These are phyloP conservation scores for Cataglyphis rosenhaueri DNA, from an alignment of 2,888 invertebrate species.

Conservation along the genomic window DNA sequence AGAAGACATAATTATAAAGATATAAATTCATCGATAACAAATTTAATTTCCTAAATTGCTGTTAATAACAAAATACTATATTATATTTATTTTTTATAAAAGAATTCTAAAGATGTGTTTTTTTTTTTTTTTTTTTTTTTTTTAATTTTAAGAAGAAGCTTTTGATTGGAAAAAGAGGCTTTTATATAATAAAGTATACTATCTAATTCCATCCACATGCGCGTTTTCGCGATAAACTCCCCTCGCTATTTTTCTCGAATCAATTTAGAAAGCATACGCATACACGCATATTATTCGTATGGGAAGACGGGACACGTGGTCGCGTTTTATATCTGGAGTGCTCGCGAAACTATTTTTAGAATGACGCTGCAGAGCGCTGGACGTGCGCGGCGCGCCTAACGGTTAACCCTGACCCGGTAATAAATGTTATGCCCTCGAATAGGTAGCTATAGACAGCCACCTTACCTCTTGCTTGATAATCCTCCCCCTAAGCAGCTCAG, in stretches of 20 bases:
- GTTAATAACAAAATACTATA: background rate
- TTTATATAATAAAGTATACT: background rate
- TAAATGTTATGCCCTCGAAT: slow-evolving; percentile 78
- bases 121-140: background rate
- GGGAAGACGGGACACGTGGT: slow-evolving; percentile 69
- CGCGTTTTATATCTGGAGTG: slow-evolving; percentile 79
- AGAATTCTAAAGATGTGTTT: background rate
- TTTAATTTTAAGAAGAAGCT: background rate
- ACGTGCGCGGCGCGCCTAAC: slow-evolving; percentile 81
- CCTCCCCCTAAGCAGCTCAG: slow-evolving; percentile 63
- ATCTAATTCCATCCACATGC: background rate
- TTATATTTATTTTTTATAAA: background rate
- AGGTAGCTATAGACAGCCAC: slow-evolving; percentile 70
- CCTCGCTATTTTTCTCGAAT: background rate
- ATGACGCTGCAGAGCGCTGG: slow-evolving; percentile 75
- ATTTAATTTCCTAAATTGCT: background rate
- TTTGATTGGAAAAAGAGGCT: background rate
- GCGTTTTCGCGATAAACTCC: background rate
- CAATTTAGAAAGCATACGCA: background rate
- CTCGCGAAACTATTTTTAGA: slow-evolving; percentile 81
- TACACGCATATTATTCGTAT: slow-evolving; percentile 38
- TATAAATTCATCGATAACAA: background rate
- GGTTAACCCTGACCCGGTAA: slow-evolving; percentile 84
- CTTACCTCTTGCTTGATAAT: slow-evolving; percentile 66
- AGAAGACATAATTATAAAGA: background rate